phyloP scores from a whole-genome alignment of 2,113 vertebrate genomes.

The Lontra canadensis region DNA sequence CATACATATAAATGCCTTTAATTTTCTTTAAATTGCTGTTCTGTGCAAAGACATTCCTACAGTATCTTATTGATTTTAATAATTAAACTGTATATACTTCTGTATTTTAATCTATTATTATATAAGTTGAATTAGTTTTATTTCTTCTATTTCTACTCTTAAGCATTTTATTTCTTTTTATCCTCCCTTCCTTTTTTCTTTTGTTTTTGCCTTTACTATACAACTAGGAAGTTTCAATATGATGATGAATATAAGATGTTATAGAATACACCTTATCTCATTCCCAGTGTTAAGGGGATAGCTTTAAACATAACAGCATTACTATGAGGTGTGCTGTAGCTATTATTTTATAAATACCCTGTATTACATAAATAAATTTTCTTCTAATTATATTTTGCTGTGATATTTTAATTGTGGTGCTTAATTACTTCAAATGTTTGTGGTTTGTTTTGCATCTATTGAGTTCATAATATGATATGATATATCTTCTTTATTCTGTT shows the following conservation, averaged over 20 bases:
- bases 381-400: neutral
- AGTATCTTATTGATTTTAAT: neutral
- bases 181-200: neutral
- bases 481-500: neutral
- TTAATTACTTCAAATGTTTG: neutral
- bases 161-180: neutral
- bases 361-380: neutral
- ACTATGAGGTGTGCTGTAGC: neutral
- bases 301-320: neutral
- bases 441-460: neutral
- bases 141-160: neutral
- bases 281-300: neutral
- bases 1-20: neutral
- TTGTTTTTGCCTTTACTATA: neutral
- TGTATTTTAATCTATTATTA: neutral
- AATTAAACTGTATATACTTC: neutral
- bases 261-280: neutral
- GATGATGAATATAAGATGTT: neutral
- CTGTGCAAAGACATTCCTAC: neutral
- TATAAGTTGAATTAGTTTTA: neutral
- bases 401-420: neutral
- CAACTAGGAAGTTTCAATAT: neutral
- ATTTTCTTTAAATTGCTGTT: neutral
- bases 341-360: neutral
- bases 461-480: neutral